Conservation (phyloP, 2,888 invertebrate genomes). For the Corbicula japonica region DNA sequence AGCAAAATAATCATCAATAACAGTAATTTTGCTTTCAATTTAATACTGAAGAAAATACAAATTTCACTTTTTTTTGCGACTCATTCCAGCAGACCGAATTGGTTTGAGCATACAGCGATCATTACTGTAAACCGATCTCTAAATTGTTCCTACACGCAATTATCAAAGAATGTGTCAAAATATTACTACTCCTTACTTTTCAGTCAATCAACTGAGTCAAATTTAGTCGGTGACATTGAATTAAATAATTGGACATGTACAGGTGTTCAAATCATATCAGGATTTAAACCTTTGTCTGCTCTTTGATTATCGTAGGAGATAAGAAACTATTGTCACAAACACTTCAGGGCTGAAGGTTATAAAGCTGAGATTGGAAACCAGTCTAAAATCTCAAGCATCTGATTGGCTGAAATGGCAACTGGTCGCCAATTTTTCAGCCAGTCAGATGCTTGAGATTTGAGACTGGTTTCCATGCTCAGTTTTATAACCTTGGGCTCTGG, state of each 20-base stretch:
- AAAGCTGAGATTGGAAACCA: too few relatives aligned
- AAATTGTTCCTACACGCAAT: constrained; percentile 30
- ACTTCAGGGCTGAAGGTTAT: too few relatives aligned
- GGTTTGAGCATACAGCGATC: constrained; percentile 8
- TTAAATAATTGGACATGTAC: neutral
- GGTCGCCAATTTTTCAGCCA: too few relatives aligned
- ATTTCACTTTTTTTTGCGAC: neutral
- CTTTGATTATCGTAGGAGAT: constrained; percentile 12
- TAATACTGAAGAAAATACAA: neutral
- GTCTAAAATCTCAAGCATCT: too few relatives aligned
- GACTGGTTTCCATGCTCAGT: too few relatives aligned
- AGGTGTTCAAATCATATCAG: constrained; percentile 15
- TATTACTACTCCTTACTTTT: constrained; percentile 25
- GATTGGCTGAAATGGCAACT: too few relatives aligned
- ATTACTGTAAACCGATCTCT: constrained; percentile 25
- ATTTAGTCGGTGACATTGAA: constrained; percentile 9
- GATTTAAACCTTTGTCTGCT: constrained; percentile 12
- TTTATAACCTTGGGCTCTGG: too few relatives aligned
- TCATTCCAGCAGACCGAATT: constrained; percentile 2
- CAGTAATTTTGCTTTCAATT: too few relatives aligned
- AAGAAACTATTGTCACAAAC: too few relatives aligned
- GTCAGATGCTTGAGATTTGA: too few relatives aligned
- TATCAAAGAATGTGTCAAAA: constrained; percentile 51
- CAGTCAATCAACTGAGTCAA: too few relatives aligned
- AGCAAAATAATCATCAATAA: too few relatives aligned